Evolutionary conservation across 1,140 invertebrate species (phyloP).

Genomic region (Druon quercuslanigerum): DNA sequence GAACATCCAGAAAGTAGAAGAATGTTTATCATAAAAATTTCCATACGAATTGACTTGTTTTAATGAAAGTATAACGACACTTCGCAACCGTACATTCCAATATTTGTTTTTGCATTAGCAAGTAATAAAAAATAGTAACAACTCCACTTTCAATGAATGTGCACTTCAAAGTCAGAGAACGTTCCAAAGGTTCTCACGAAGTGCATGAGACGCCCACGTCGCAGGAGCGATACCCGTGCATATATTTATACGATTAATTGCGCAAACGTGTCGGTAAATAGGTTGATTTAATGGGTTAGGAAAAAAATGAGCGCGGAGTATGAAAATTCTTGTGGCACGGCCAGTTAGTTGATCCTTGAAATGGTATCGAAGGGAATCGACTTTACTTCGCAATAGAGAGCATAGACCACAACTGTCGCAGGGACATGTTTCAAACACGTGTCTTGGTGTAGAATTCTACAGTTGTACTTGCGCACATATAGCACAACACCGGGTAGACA

Average conservation of each 20-base stretch:
- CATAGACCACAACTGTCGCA: background rate
- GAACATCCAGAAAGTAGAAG: too few relatives aligned
- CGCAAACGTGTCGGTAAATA: slow-evolving; percentile 25
- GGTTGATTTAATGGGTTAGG: slow-evolving; percentile 17
- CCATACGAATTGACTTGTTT: background rate
- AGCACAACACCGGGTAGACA: slow-evolving; percentile 13
- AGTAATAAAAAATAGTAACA: slow-evolving; percentile 7
- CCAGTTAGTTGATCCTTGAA: slow-evolving; percentile 18
- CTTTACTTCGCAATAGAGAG: slow-evolving; percentile 7
- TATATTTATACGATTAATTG: slow-evolving; percentile 28
- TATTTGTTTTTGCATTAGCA: slow-evolving; percentile 8
- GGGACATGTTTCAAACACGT: slow-evolving; percentile 13
- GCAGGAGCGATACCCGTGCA: slow-evolving; percentile 7
- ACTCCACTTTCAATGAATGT: slow-evolving; percentile 20
- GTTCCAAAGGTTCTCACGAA: slow-evolving; percentile 24
- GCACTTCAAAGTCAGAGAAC: slow-evolving; percentile 22
- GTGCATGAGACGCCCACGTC: slow-evolving; percentile 9
- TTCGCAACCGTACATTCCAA: slow-evolving; percentile 11
- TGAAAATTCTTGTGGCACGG: slow-evolving; percentile 24
- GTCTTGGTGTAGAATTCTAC: background rate
- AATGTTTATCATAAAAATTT: background rate
- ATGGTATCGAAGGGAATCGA: background rate
- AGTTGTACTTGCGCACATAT: background rate
- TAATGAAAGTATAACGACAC: background rate
- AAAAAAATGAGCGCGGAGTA: background rate